Evolutionary conservation across 2,113 vertebrate species (phyloP).

Genomic region (Platysternon megacephalum): DNA sequence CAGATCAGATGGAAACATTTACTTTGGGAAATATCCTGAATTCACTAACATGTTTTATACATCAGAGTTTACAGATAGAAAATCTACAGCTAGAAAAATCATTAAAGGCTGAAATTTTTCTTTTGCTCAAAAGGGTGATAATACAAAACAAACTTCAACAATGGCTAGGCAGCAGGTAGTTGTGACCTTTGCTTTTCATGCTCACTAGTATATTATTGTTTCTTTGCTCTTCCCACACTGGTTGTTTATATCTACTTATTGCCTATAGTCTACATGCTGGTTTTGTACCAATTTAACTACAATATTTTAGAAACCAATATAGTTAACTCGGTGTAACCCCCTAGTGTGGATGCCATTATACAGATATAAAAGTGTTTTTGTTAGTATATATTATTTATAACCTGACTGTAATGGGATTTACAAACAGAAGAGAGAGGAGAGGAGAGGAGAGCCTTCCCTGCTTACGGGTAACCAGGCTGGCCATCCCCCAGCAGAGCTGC

Average conservation of each 20-base stretch:
- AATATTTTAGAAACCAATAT: not conserved
- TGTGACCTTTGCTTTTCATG: not conserved
- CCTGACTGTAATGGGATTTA: not conserved
- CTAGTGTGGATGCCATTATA: not conserved
- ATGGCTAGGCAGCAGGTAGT: not conserved
- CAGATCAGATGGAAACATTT: conserved; percentile 33
- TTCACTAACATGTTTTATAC: not conserved
- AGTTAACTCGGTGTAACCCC: not conserved
- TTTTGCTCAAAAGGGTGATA: not conserved
- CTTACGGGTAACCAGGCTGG: not conserved
- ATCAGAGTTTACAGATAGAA: not conserved
- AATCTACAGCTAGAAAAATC: not conserved
- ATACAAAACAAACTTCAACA: not conserved
- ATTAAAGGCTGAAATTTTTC: not conserved
- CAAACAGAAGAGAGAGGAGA: not conserved
- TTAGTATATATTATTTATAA: not conserved
- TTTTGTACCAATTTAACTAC: not conserved
- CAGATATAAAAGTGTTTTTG: not conserved
- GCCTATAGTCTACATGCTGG: not conserved
- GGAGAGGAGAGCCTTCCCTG: not conserved
- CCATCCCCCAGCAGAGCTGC: not conserved
- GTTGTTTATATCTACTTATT: not conserved
- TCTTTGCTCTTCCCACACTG: not conserved
- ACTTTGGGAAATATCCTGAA: conserved; percentile 30
- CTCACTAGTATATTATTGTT: not conserved